Percentiles rank a stretch among this genome's conserved stretches.
Conservation (phyloP, 2,888 invertebrate species). For the Pecten maximus region DNA sequence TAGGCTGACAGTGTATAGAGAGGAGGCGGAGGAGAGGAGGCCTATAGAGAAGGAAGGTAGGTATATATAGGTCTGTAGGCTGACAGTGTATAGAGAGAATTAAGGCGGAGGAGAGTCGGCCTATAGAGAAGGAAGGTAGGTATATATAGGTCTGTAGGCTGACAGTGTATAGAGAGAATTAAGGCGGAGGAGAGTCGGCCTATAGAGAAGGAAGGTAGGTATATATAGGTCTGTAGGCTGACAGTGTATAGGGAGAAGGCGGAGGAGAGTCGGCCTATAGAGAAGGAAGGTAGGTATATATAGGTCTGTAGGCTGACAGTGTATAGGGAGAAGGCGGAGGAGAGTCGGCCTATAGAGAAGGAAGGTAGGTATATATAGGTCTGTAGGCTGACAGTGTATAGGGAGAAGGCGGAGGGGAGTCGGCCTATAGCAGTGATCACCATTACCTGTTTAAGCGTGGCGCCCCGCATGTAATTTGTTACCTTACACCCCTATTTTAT, state of each 20-base stretch:
- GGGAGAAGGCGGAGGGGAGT: slow-evolving; percentile 81
- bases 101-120: slow-evolving; percentile 78
- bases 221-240: slow-evolving; percentile 77
- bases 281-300: slow-evolving; percentile 77
- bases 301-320: slow-evolving; percentile 82
- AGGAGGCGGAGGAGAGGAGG: slow-evolving; percentile 79
- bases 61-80: slow-evolving; percentile 74
- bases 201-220: slow-evolving; percentile 80
- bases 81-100: slow-evolving; percentile 81
- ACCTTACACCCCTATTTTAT: no score
- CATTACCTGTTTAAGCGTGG: no score
- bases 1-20: slow-evolving; percentile 83
- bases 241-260: slow-evolving; percentile 83
- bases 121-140: slow-evolving; percentile 80
- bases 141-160: slow-evolving; percentile 78
- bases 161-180: slow-evolving; percentile 83
- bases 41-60: slow-evolving; percentile 81
- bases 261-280: slow-evolving; percentile 79
- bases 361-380: slow-evolving; percentile 75
- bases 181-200: slow-evolving; percentile 79
- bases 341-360: slow-evolving; percentile 79
- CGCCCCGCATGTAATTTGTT: no score
- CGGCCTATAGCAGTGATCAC: no score
- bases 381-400: slow-evolving; percentile 83
- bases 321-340: slow-evolving; percentile 82